phyloP scores from a whole-genome alignment of 2,888 invertebrate species.

The Nymphalis polychloros region DNA sequence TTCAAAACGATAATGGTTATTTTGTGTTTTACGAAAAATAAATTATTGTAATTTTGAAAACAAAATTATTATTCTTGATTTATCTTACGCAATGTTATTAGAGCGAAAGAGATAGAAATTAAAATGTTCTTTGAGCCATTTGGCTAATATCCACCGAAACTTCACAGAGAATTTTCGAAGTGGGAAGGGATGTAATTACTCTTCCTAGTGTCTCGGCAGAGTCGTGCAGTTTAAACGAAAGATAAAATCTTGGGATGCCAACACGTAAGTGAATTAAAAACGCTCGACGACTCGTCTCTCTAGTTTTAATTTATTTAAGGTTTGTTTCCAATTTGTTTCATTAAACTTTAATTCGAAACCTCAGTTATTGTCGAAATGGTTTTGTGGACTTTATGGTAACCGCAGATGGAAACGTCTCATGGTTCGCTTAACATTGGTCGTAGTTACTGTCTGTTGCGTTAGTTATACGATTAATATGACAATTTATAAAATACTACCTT shows the following conservation, averaged over 20 bases:
- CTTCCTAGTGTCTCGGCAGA: slow-evolving; percentile 15
- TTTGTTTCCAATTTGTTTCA: slow-evolving; percentile 15
- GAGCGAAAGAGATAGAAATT: slow-evolving; percentile 36
- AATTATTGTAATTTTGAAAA: slow-evolving; percentile 10
- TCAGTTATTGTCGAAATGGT: slow-evolving; percentile 2
- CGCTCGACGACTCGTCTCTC: slow-evolving; percentile 6
- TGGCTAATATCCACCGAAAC: slow-evolving; percentile 36
- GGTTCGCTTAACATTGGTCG: background rate
- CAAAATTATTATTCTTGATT: slow-evolving; percentile 31
- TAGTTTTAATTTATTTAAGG: slow-evolving; percentile 20
- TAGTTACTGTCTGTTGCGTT: background rate
- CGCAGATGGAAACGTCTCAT: background rate
- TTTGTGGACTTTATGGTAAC: background rate
- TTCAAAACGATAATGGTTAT: too few relatives aligned
- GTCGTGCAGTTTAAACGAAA: slow-evolving; percentile 20
- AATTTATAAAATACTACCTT: too few relatives aligned
- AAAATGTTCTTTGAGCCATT: slow-evolving; percentile 34
- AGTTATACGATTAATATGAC: too few relatives aligned
- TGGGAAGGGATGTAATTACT: slow-evolving; percentile 23
- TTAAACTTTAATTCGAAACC: slow-evolving; percentile 10
- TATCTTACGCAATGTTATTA: slow-evolving; percentile 34
- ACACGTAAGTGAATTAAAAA: slow-evolving; percentile 29
- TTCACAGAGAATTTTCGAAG: slow-evolving; percentile 25
- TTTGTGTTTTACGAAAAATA: background rate
- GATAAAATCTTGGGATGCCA: slow-evolving; percentile 24